Conservation (phyloP, 2,113 vertebrate species). For the Amblyornis subalaris region DNA sequence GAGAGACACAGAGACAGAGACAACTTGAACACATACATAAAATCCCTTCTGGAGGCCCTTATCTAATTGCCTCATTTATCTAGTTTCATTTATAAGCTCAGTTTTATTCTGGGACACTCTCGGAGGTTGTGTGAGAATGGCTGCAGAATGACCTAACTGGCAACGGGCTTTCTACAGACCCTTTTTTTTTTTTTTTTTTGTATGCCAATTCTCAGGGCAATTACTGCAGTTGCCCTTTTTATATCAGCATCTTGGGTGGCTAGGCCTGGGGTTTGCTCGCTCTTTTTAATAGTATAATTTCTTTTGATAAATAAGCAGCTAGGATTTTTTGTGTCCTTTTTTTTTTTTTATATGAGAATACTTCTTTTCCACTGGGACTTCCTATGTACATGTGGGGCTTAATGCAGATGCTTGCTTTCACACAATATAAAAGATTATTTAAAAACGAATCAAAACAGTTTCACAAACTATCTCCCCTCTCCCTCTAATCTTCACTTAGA, state of each 20-base stretch:
- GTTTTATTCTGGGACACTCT: constrained; percentile 60
- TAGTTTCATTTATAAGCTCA: constrained; percentile 62
- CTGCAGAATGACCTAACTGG: constrained; percentile 62
- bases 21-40: constrained; percentile 49
- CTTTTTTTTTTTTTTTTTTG: constrained; percentile 3
- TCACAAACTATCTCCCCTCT: not conserved
- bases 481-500: not conserved
- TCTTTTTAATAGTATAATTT: constrained; percentile 53
- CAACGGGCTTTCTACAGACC: constrained; percentile 44
- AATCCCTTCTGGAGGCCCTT: constrained; percentile 53
- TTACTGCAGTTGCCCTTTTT: constrained; percentile 57
- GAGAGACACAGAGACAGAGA: constrained; percentile 24
- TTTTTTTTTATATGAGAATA: not conserved
- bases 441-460: not conserved
- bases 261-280: constrained; percentile 38
- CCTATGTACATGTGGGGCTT: not conserved
- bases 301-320: constrained; percentile 54
- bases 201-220: constrained; percentile 61
- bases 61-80: constrained; percentile 61
- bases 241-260: constrained; percentile 55
- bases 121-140: constrained; percentile 35
- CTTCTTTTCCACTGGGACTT: constrained; percentile 41
- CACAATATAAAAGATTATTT: constrained; percentile 10
- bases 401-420: constrained; percentile 17
- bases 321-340: constrained; percentile 1